Percentiles rank a stretch among this genome's conserved stretches.
Evolutionary conservation across 1,140 invertebrate species (phyloP).

Genomic region (Oreohelix idahoensis): DNA sequence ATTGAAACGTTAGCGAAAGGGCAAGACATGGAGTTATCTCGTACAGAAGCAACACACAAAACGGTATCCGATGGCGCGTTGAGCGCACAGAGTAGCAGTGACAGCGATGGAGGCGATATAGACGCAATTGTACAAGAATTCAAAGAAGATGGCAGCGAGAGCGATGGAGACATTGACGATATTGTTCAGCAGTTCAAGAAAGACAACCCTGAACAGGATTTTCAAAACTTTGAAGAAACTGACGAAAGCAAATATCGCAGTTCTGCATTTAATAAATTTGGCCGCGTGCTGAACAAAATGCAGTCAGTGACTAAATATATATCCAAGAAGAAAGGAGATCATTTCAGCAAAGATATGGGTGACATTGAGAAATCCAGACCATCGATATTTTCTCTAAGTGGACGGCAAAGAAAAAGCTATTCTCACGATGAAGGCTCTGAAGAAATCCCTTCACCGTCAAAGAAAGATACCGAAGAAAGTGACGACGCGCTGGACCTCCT

Average conservation of each 20-base stretch:
- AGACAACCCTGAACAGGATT: neutral
- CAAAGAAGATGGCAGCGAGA: constrained; percentile 1
- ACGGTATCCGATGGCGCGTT: neutral
- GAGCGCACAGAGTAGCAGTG: constrained; percentile 5
- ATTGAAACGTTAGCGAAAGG: no score
- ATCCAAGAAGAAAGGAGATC: constrained; percentile 14
- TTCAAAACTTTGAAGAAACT: neutral
- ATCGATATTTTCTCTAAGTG: neutral
- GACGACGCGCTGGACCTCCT: constrained; percentile 19
- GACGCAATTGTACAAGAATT: constrained; percentile 33
- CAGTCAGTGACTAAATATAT: constrained; percentile 39
- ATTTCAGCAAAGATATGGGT: neutral
- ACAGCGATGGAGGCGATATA: constrained; percentile 39
- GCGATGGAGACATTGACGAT: constrained; percentile 2
- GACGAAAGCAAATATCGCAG: neutral
- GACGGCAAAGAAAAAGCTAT: neutral
- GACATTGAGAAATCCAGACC: constrained; percentile 1
- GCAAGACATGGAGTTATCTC: neutral
- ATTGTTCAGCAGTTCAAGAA: neutral
- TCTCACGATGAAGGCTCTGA: neutral
- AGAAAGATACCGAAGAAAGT: neutral
- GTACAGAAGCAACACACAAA: neutral
- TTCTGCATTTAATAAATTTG: constrained; percentile 22
- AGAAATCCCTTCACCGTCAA: no score
- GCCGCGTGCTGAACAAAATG: constrained; percentile 29